These are phyloP conservation scores for Drosophila pseudotakahashii DNA, from an alignment of 2,888 invertebrate species.

Conservation along the genomic window DNA sequence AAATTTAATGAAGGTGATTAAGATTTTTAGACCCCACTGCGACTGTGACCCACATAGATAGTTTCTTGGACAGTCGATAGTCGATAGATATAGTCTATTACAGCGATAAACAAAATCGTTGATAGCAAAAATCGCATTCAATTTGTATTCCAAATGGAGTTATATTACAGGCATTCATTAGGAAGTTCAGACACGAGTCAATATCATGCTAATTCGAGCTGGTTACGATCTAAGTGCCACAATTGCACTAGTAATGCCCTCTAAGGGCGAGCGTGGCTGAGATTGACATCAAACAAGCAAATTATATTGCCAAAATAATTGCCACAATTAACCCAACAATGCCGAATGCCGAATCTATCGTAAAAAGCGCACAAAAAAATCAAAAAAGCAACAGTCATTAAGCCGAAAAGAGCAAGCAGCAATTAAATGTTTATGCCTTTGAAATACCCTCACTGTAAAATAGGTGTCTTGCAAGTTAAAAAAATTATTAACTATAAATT, in stretches of 20 bases:
- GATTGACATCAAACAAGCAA: slow-evolving; percentile 35
- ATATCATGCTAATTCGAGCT: slow-evolving; percentile 52
- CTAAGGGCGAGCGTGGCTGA: slow-evolving; percentile 27
- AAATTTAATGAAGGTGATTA: slow-evolving; percentile 44
- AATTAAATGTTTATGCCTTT: slow-evolving; percentile 28
- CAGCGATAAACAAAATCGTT: slow-evolving; percentile 6
- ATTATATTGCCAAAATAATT: slow-evolving; percentile 46
- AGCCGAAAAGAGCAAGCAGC: slow-evolving; percentile 15
- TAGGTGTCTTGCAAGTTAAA: background rate
- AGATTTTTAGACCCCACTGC: slow-evolving; percentile 10
- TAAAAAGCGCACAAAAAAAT: slow-evolving; percentile 22
- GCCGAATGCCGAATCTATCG: slow-evolving; percentile 30
- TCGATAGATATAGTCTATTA: too few species aligned
- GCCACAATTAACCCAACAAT: slow-evolving; percentile 38
- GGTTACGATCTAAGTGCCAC: slow-evolving; percentile 34
- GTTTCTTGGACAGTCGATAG: slow-evolving; percentile 19
- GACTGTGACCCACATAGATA: slow-evolving; percentile 51
- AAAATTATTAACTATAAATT: too few species aligned
- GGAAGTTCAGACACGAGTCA: slow-evolving; percentile 58
- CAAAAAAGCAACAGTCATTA: slow-evolving; percentile 29
- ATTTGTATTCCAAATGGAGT: slow-evolving; percentile 18
- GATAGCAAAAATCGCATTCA: background rate
- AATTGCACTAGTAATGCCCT: slow-evolving; percentile 32
- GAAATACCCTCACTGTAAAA: slow-evolving; percentile 10
- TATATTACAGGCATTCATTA: slow-evolving; percentile 33